Conservation (phyloP, 35 echinoderm and acorn worm genomes). For the Apostichopus japonicus region DNA sequence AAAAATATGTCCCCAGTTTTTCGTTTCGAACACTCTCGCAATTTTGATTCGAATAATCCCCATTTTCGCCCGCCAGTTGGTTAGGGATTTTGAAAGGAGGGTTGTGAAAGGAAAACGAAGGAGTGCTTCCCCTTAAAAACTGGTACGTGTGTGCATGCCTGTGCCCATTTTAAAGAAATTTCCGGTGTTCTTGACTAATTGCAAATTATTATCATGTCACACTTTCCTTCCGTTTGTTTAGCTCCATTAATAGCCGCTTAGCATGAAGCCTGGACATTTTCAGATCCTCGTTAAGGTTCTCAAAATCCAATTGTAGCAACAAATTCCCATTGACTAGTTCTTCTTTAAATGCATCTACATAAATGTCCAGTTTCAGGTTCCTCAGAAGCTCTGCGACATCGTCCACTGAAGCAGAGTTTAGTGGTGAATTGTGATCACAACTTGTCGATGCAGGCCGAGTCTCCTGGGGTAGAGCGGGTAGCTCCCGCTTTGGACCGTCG, state of each 20-base stretch:
- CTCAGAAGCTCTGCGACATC: slow-evolving; percentile 9
- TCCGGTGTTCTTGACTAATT: too few species aligned
- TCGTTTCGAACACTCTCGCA: too few species aligned
- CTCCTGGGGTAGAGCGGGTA: not conserved
- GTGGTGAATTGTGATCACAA: too few species aligned
- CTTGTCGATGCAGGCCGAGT: not conserved
- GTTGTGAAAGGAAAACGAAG: too few species aligned
- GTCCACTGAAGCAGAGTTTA: slow-evolving; percentile 1
- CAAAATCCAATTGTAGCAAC: slow-evolving; percentile 23
- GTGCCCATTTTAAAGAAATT: too few species aligned
- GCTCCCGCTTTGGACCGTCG: not conserved
- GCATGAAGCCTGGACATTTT: slow-evolving; percentile 31
- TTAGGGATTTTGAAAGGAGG: too few species aligned
- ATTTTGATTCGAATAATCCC: too few species aligned
- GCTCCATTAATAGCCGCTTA: not conserved
- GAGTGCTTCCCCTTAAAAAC: too few species aligned
- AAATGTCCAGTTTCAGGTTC: slow-evolving; percentile 4
- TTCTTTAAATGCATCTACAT: not conserved
- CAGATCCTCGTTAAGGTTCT: slow-evolving; percentile 13
- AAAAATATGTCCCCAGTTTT: too few species aligned
- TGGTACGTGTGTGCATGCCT: too few species aligned
- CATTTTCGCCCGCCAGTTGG: too few species aligned
- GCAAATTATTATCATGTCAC: too few species aligned
- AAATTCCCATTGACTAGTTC: slow-evolving; percentile 27
- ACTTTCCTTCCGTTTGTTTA: not conserved